phyloP scores from a whole-genome alignment of 2,888 invertebrate species.

The Lithophane semibrunnea region DNA sequence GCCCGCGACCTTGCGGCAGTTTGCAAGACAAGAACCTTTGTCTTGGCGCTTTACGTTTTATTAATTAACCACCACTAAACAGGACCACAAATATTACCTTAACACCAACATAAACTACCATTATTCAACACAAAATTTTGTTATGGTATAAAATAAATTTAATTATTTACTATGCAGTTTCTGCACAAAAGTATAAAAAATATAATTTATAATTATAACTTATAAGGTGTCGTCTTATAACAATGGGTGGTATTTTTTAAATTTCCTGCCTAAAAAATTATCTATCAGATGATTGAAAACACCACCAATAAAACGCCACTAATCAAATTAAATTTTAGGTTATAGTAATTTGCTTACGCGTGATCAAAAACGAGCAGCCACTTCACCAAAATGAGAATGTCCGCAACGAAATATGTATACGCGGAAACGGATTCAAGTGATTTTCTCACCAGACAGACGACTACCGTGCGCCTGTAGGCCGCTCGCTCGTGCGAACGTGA shows the following conservation, averaged over 20 bases:
- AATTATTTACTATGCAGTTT: conserved; percentile 5
- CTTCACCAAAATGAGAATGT: background rate
- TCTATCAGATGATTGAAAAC: background rate
- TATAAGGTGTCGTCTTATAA: background rate
- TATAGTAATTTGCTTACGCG: background rate
- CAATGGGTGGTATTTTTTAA: background rate
- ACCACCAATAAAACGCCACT: background rate
- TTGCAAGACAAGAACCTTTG: no score
- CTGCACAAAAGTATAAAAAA: conserved; percentile 31
- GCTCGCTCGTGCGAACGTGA: background rate
- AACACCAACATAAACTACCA: background rate
- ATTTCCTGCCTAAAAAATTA: background rate
- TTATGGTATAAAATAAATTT: conserved; percentile 13
- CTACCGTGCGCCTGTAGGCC: background rate
- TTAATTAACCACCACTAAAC: background rate
- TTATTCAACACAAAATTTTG: conserved; percentile 4
- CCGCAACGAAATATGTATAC: background rate
- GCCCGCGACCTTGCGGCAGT: no score
- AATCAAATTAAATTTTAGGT: background rate
- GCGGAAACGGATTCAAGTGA: background rate
- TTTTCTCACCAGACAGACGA: background rate
- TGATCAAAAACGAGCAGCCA: background rate
- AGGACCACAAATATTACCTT: background rate
- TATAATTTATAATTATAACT: conserved; percentile 12
- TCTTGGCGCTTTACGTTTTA: no score